Conservation (phyloP, 1,140 invertebrate species). For the Drosophila pallidifrons region DNA sequence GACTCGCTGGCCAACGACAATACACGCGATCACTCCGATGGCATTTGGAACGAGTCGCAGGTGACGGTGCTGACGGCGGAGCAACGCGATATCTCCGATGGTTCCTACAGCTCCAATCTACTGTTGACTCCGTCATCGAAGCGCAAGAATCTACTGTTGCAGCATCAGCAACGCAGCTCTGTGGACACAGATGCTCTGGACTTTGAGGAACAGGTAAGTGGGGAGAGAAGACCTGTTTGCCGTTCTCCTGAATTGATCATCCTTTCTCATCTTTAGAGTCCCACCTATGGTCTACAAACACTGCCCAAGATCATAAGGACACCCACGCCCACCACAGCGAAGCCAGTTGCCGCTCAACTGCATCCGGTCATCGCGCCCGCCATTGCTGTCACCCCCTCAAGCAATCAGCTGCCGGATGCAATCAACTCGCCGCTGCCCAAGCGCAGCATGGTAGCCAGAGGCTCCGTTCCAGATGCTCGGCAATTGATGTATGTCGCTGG, state of each 20-base stretch:
- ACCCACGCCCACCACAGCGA: slow-evolving; percentile 57
- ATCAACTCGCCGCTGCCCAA: slow-evolving; percentile 60
- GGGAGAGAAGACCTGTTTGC: no score
- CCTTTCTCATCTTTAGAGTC: slow-evolving; percentile 49
- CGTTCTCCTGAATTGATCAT: no score
- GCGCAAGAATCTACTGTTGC: slow-evolving; percentile 90
- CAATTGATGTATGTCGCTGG: slow-evolving; percentile 63
- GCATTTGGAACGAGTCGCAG: slow-evolving; percentile 94
- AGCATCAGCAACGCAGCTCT: slow-evolving; percentile 93
- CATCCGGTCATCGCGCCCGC: slow-evolving; percentile 51
- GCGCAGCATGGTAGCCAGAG: slow-evolving; percentile 52
- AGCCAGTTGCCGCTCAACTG: slow-evolving; percentile 25
- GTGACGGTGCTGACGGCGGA: slow-evolving; percentile 91
- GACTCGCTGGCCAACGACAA: slow-evolving; percentile 91
- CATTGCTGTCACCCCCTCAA: slow-evolving; percentile 64
- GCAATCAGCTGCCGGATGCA: slow-evolving; percentile 42
- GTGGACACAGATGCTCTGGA: slow-evolving; percentile 93
- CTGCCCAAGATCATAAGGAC: slow-evolving; percentile 70
- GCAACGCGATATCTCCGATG: slow-evolving; percentile 83
- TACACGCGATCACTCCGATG: slow-evolving; percentile 92
- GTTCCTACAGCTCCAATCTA: slow-evolving; percentile 85
- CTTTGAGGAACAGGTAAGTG: slow-evolving; percentile 88
- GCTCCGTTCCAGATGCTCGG: slow-evolving; percentile 65
- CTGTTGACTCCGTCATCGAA: slow-evolving; percentile 91
- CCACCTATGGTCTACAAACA: slow-evolving; percentile 75